phyloP scores from a whole-genome alignment of 2,888 invertebrate genomes.

The Drosophila dives region DNA sequence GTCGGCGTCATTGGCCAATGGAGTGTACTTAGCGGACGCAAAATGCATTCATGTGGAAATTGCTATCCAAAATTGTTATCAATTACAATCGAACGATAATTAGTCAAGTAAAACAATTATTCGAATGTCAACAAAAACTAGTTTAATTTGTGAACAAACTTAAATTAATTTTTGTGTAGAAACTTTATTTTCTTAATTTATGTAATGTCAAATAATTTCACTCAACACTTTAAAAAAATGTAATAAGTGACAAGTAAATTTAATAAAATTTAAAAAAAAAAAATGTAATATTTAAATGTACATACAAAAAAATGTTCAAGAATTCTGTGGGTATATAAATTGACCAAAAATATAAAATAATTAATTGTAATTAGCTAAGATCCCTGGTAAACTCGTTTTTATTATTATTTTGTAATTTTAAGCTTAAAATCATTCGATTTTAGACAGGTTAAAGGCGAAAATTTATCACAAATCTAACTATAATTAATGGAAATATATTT shows the following conservation, averaged over 20 bases:
- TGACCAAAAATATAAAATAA: neutral
- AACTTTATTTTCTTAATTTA: neutral
- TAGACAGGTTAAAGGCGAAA: neutral
- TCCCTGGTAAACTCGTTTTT: too few relatives aligned
- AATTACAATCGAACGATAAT: constrained; percentile 13
- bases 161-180: neutral
- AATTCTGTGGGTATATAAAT: neutral
- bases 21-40: constrained; percentile 29
- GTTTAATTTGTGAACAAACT: neutral
- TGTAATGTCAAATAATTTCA: neutral
- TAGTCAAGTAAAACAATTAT: neutral
- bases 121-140: neutral
- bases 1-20: constrained; percentile 51
- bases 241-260: neutral
- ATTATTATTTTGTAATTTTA: neutral
- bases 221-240: neutral
- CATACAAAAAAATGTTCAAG: neutral
- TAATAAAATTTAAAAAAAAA: neutral
- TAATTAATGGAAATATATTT: neutral
- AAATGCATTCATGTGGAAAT: constrained; percentile 34
- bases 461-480: neutral
- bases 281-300: neutral
- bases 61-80: constrained; percentile 8
- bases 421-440: neutral
- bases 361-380: neutral